Percentiles rank a stretch among this genome's conserved stretches.
phyloP scores from a whole-genome alignment of 2,797 vertebrate species.

The Odontamblyopus rebecca region DNA sequence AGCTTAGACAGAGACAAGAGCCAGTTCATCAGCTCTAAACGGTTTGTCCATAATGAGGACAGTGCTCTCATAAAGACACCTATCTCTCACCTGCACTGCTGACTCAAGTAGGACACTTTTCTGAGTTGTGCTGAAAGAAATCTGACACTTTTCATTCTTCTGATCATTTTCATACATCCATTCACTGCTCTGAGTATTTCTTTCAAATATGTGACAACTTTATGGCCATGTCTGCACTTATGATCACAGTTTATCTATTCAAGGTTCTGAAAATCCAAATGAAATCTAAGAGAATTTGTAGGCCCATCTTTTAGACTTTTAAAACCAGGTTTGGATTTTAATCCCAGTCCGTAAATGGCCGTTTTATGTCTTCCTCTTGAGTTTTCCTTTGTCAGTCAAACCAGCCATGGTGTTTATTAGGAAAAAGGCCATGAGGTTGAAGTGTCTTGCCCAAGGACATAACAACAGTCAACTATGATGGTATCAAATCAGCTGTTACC shows the following conservation, averaged over 20 bases:
- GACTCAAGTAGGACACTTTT: conserved; percentile 16
- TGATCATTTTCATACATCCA: conserved; percentile 26
- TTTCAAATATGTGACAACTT: conserved; percentile 17
- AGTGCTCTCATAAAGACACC: conserved; percentile 22
- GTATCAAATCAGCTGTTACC: no score
- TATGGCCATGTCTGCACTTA: conserved; percentile 34
- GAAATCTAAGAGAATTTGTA: neutral
- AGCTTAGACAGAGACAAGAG: conserved; percentile 6
- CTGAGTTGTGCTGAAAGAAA: conserved; percentile 26
- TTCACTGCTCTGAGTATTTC: conserved; percentile 26
- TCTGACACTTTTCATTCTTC: conserved; percentile 16
- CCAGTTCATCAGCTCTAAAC: conserved; percentile 26
- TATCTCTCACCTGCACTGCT: conserved; percentile 27
- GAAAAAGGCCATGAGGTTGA: no score
- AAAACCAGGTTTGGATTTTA: neutral
- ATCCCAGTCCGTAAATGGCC: neutral
- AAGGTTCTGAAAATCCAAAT: neutral
- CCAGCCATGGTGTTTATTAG: no score
- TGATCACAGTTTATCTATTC: neutral
- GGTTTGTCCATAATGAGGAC: conserved; percentile 25
- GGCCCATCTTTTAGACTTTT: neutral
- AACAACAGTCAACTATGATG: no score
- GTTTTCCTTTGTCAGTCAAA: neutral
- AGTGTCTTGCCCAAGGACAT: no score
- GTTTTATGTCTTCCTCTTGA: neutral